phyloP scores from a whole-genome alignment of 2,113 vertebrate genomes.

The Kobus ellipsiprymnus region DNA sequence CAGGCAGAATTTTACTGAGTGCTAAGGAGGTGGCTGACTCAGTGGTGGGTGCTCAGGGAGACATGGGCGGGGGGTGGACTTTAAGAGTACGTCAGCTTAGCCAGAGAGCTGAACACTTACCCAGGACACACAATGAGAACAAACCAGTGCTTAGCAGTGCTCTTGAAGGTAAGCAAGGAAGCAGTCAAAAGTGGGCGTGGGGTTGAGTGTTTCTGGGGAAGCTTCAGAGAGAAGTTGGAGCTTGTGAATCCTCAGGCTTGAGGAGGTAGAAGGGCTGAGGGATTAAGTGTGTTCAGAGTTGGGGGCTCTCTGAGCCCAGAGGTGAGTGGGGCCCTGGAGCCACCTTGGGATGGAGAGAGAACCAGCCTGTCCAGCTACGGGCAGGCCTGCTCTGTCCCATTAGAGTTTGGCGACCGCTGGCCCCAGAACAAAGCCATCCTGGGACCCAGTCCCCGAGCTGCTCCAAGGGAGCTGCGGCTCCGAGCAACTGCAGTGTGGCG shows the following conservation, averaged over 20 bases:
- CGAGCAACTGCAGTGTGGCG: neutral
- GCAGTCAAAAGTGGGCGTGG: neutral
- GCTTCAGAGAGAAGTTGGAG: neutral
- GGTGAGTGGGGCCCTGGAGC: neutral
- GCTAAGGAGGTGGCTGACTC: neutral
- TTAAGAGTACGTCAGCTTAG: neutral
- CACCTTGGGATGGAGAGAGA: neutral
- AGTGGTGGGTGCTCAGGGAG: neutral
- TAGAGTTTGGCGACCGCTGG: neutral
- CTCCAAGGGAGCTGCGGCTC: neutral
- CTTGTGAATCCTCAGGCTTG: neutral
- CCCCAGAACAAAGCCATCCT: neutral
- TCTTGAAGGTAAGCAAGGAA: neutral
- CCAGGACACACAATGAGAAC: neutral
- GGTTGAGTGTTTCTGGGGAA: neutral
- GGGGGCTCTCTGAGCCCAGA: neutral
- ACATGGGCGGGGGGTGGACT: rapidly evolving
- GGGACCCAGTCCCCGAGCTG: neutral
- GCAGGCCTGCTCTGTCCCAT: neutral
- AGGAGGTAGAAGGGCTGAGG: neutral
- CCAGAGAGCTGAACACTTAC: neutral
- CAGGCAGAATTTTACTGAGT: neutral
- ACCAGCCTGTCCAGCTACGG: too few species aligned
- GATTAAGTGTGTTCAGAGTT: neutral
- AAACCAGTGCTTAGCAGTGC: neutral